A percentile compares a stretch with the other conserved stretches of the same genome.
Conservation (phyloP, 2,888 invertebrate species). For the Drosophila anomalata region DNA sequence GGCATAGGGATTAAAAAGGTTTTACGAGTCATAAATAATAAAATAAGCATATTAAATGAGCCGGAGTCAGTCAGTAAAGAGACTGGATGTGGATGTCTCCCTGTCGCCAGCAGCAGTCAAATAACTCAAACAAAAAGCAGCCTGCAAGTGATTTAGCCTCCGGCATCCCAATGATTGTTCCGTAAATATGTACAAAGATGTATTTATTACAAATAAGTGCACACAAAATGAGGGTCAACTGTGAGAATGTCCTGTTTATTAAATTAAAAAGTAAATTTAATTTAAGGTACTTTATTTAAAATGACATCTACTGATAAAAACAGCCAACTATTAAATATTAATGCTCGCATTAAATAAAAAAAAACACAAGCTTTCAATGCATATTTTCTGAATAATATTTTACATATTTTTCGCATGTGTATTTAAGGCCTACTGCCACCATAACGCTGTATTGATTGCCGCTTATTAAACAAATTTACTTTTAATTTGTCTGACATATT, state of each 20-base stretch:
- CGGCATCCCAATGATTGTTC: slow-evolving; percentile 14
- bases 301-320: too few relatives aligned
- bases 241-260: not conserved
- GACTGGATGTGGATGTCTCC: slow-evolving; percentile 13
- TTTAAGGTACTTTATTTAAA: not conserved
- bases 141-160: slow-evolving; percentile 21
- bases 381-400: not conserved
- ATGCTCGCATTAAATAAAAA: not conserved
- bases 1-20: slow-evolving; percentile 37
- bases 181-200: slow-evolving; percentile 6
- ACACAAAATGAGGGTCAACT: not conserved
- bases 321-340: too few relatives aligned
- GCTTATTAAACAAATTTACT: slow-evolving; percentile 25
- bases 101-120: slow-evolving; percentile 27
- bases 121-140: slow-evolving; percentile 32
- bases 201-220: slow-evolving; percentile 5
- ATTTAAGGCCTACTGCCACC: slow-evolving; percentile 20
- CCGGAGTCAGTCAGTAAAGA: slow-evolving; percentile 30
- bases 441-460: slow-evolving; percentile 18
- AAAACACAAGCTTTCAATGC: not conserved
- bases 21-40: slow-evolving; percentile 59
- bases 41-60: slow-evolving; percentile 52
- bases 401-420: slow-evolving; percentile 3
- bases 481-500: slow-evolving; percentile 25
- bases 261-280: not conserved